Percentiles rank a stretch among this genome's conserved stretches.
Conservation (phyloP, 2,888 invertebrate genomes). For the Liopterus haemorrhoidalis region DNA sequence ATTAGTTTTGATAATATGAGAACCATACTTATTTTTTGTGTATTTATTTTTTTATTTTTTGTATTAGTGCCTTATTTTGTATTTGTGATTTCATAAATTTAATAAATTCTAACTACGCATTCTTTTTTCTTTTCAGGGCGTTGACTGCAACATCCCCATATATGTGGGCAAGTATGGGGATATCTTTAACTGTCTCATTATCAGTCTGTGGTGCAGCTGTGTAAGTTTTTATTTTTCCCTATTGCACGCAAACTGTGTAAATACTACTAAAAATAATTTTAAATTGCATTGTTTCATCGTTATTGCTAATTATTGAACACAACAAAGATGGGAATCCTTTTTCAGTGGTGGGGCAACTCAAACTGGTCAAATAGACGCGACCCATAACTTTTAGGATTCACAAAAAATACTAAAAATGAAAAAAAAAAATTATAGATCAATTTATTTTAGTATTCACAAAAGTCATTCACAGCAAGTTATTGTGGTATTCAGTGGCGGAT, state of each 20-base stretch:
- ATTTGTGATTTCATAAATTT: background rate
- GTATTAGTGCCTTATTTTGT: constrained; percentile 1
- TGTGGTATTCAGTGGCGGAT: too few species aligned
- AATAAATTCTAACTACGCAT: background rate
- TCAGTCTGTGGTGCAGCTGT: constrained; percentile 96
- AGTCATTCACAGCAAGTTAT: too few species aligned
- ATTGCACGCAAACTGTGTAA: too few species aligned
- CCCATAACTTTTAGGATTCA: too few species aligned
- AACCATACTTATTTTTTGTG: too few species aligned
- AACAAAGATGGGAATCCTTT: too few species aligned
- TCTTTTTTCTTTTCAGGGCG: constrained; percentile 55
- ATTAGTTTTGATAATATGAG: too few species aligned
- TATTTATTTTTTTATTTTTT: constrained; percentile 9
- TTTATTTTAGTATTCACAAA: too few species aligned
- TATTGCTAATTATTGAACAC: background rate
- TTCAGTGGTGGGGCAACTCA: too few species aligned
- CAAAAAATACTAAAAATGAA: too few species aligned
- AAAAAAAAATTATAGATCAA: too few species aligned
- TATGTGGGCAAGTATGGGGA: constrained; percentile 92
- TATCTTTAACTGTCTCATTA: constrained; percentile 85
- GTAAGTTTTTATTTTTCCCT: constrained; percentile 50
- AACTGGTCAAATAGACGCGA: too few species aligned
- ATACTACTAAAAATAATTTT: background rate
- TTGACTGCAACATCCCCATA: constrained; percentile 84
- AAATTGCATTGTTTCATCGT: background rate